Base-by-base conservation (phyloP, 2,797 vertebrate species). In the Parotocinclus haroldoi region DNA sequence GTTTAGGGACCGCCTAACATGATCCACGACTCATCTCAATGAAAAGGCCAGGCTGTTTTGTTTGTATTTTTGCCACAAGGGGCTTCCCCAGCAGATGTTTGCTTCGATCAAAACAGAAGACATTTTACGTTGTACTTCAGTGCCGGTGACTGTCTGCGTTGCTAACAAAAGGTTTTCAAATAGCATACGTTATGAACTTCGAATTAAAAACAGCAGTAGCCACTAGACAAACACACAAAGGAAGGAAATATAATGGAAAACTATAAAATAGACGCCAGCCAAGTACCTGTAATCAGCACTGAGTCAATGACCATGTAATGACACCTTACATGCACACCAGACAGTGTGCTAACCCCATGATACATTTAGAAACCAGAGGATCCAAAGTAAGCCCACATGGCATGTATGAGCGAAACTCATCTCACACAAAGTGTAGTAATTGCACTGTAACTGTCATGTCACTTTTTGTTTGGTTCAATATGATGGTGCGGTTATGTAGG, bases 161-260 rank as follows among this genome's bases (percentile, higher is more conserved):
- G 27, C 27, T 42, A 70, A 63, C 52, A 70, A 63, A 36, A 66
- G 6, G 19, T 51, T 60, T 64, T 56, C 18, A 49, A 71, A 63
- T 12, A 12, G 44, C 44, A 46, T 45, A 39, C 13, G 9, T 54
- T 49, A 67, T 50, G 42, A 50, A 54, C 19, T 54, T 4, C 45
- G 38, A 39, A 44, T 58, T 56, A 8, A 54, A 49, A 56, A 48
- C n/a, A 48, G 69, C 78, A 76, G 76, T 50, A 73, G 73, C 69
- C 42, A 8, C 17, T 36, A 49, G 10, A 49, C 40, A 45, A 27
- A 48, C 16, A 55, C 37, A 53, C 36, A 4, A 55, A 10, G 3
- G 27, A n/a, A 19, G 56, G 53, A 59, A 17, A 55, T 12, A 17
- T 37, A 37, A 65, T n/a, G 49, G 14, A 14, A 0, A 7, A 50